Base-by-base conservation (phyloP, 2,888 invertebrate genomes). In the Tetranychus truncatus region DNA sequence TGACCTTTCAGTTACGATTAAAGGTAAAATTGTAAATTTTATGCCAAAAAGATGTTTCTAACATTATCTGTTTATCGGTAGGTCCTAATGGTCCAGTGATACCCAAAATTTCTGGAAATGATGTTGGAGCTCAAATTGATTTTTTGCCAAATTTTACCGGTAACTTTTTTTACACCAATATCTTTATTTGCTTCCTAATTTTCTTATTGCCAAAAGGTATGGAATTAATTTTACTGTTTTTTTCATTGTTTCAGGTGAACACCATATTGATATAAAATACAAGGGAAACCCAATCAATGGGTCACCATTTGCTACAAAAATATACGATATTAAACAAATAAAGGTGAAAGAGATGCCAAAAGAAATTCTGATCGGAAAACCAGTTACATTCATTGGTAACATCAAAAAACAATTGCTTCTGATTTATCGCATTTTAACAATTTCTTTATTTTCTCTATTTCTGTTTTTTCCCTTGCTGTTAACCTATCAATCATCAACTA, bases 1-100 rank as follows among this genome's bases (percentile, higher is more conserved):
- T 82, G 93, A 94, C 84, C 90, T 94, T 81, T 94, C 94, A 87
- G 92, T 95, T 82, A 92, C 92, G 85, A 93, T 95, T 84, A 93
- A 95, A 89, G 93, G 93, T 94, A 86, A 86, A 86, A 18, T 72
- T 73, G 11, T 8, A 18, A 11, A 20, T 20, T 20, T 66, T 20
- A 66, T 34, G 34, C 34, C 3, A 34, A 34, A 34, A 20, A 20
- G 9, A 66, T 18, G 18, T 66, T n/a, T 66, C 20, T 66, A 66
- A 20, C 18, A 34, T 1, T 34, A 66, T 66, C 20, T 18, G 66
- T 11, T 66, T 66, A 20, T 82, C 65, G 1, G 18, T 20, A 66
- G 66, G 69, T 69, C 69, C 55, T 15, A 45, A 45, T 20, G 71
- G n/a, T 65, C 74, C 74, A 46, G 65, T 20, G 81, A 81, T 81